Evolutionary conservation across 2,797 vertebrate species (phyloP), one percentile per base, ranked within the genome.

Genomic region (Adelosebastes latens): DNA sequence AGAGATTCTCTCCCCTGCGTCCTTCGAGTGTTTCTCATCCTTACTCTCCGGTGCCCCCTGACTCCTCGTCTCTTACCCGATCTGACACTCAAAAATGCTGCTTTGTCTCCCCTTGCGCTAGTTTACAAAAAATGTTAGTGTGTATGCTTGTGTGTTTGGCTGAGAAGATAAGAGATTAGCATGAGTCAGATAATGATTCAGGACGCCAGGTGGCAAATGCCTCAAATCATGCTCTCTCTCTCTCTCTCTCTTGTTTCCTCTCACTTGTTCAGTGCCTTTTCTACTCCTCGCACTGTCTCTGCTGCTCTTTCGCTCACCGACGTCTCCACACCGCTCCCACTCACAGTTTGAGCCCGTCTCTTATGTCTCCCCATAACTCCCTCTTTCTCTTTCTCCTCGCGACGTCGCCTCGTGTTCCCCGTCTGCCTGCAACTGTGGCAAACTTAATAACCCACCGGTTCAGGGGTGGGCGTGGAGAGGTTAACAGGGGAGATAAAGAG

Each of bases 121-220:
- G 55, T 52, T 20, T 66, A 25, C 46, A 24, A 64, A 29, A 25
- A 36, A 56, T 31, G 42, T n/a, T 42, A 31, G 59, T 46, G 49
- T 69, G 67, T 13, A 55, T 73, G 67, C 10, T 18, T 79, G 42
- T 72, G 49, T 75, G 68, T 88, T 80, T 83, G 84, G 70, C 79
- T 78, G 85, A 76, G 85, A 70, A 90, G 88, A 88, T 92, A 92
- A 94, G 93, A 93, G 93, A 95, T 94, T 94, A 93, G 90, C 90
- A 91, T 96, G 94, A 96, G 90, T 95, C 94, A 95, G 90, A 95
- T 94, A 95, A 92, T 95, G 94, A 96, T 89, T 95, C 94, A 93
- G 90, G 89, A 92, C 80, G 80, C 91, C 94, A 94, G 95, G 94
- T 95, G 92, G 93, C 93, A 93, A 94, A 92, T 92, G 92, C 87